Evolutionary conservation across 2,888 invertebrate species (phyloP).

Genomic region (Athetis lepigone): DNA sequence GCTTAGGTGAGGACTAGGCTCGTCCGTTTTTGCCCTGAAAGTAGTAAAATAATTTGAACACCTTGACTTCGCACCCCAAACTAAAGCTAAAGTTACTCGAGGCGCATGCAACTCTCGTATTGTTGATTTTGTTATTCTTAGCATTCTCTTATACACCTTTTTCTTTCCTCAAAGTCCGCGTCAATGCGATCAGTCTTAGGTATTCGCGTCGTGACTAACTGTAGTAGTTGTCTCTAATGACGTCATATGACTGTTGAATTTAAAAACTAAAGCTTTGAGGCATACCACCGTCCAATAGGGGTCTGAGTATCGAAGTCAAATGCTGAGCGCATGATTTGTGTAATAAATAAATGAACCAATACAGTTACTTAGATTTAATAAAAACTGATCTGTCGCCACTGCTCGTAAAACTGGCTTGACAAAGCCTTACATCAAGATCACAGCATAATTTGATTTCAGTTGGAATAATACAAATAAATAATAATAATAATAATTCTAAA

Average conservation of each 20-base stretch:
- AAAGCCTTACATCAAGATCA: neutral
- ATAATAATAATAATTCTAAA: slow-evolving; percentile 7
- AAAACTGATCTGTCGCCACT: neutral
- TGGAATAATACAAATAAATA: slow-evolving; percentile 1
- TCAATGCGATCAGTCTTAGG: slow-evolving; percentile 11
- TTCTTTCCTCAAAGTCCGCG: neutral
- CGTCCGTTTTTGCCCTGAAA: slow-evolving; percentile 85
- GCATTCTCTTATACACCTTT: slow-evolving; percentile 18
- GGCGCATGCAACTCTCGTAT: slow-evolving; percentile 8
- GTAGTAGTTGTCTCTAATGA: slow-evolving; percentile 3
- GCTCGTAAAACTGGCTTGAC: neutral
- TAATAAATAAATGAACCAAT: slow-evolving; percentile 14
- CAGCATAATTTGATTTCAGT: neutral
- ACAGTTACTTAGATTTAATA: neutral
- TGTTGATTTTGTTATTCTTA: slow-evolving; percentile 10
- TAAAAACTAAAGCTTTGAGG: neutral
- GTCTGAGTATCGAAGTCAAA: neutral
- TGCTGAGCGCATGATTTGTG: neutral
- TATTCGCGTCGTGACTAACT: slow-evolving; percentile 10
- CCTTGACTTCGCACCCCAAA: slow-evolving; percentile 58
- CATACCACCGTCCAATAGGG: neutral
- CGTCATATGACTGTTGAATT: slow-evolving; percentile 5
- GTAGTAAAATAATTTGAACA: slow-evolving; percentile 80
- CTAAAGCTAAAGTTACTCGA: slow-evolving; percentile 32
- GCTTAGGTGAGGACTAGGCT: too few species aligned